These are phyloP conservation scores for Actias luna DNA, from an alignment of 2,888 invertebrate genomes.

Conservation along the genomic window DNA sequence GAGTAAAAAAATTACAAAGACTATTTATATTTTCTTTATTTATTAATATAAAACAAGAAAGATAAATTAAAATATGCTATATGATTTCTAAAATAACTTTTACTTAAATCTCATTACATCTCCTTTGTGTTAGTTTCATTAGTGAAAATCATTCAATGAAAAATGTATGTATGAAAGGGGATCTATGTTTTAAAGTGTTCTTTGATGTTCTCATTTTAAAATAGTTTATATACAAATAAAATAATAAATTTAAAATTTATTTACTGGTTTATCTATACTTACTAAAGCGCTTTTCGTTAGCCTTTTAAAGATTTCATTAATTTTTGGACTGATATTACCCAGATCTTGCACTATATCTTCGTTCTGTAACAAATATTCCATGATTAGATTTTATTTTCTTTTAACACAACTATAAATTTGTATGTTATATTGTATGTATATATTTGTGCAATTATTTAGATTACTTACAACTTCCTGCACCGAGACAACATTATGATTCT, in stretches of 20 bases:
- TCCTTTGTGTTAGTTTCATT: no score
- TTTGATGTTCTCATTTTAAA: neutral
- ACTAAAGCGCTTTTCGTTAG: slow-evolving; percentile 73
- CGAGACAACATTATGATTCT: slow-evolving; percentile 64
- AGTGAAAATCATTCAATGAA: no score
- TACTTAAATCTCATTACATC: no score
- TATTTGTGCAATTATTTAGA: neutral
- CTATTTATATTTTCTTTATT: neutral
- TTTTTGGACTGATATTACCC: slow-evolving; percentile 52
- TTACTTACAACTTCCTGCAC: slow-evolving; percentile 63
- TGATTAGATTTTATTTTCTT: neutral
- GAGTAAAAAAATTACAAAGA: neutral
- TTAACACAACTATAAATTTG: no score
- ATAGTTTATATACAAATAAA: neutral
- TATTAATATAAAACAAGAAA: neutral
- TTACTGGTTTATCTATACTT: slow-evolving; percentile 33
- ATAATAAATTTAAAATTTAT: no score
- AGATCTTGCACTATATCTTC: slow-evolving; percentile 52
- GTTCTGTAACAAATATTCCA: slow-evolving; percentile 53
- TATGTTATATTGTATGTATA: neutral
- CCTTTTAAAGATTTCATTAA: slow-evolving; percentile 64
- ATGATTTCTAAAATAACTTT: no score
- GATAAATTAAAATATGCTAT: neutral
- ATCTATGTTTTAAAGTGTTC: no score
- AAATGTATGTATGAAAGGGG: no score